A percentile compares a stretch with the other conserved stretches of the same genome.
Evolutionary conservation across 2,113 vertebrate species (phyloP).

Genomic region (Otocyon megalotis): DNA sequence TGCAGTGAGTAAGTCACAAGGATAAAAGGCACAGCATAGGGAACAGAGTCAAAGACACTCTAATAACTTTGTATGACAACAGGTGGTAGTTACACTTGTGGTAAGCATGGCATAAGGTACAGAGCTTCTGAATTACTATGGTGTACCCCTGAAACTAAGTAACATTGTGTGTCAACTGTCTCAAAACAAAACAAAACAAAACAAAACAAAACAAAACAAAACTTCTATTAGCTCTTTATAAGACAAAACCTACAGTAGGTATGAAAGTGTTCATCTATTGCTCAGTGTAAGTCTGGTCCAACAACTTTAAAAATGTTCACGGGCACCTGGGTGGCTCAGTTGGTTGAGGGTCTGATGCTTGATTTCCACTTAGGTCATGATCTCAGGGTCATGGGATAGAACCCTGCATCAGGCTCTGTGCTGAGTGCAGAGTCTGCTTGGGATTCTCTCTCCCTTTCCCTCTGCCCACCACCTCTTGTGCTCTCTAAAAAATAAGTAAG

Average conservation of each 20-base stretch:
- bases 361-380: not conserved
- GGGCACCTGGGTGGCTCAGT: not conserved
- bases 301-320: not conserved
- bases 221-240: not conserved
- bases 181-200: not conserved
- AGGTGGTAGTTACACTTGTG: not conserved
- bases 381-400: not conserved
- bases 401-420: not conserved
- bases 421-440: not conserved
- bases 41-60: not conserved
- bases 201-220: not conserved
- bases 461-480: too few species aligned
- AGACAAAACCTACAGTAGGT: not conserved
- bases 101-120: not conserved
- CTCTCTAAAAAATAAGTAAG: not conserved
- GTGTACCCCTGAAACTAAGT: not conserved
- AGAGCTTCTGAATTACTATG: not conserved
- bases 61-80: not conserved
- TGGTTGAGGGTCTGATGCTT: not conserved
- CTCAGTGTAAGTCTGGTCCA: not conserved
- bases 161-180: not conserved
- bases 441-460: not conserved
- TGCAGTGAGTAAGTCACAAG: not conserved
- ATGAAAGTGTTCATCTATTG: not conserved
- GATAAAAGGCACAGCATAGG: not conserved